Evolutionary conservation across 2,797 vertebrate species (phyloP), one percentile per base, ranked within the genome.

Genomic region (Remorina albescens): DNA sequence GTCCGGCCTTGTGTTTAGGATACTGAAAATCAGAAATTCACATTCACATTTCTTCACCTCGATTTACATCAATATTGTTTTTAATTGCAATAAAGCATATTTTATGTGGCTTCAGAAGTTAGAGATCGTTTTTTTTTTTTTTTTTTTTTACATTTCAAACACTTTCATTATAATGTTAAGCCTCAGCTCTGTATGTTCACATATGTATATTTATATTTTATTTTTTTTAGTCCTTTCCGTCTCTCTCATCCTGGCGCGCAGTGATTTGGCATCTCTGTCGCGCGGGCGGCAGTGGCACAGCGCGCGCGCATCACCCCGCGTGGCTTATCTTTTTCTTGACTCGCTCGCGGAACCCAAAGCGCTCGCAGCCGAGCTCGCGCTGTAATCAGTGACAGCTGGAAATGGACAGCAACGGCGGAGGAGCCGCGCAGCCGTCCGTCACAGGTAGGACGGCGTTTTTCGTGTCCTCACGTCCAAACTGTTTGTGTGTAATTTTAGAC

Each of bases 331-430:
- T 26, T n/a, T 59, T 34, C 62, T 67, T 21, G 79, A 84, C 76
- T 85, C 55, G 84, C 84, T 88, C 87, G 72, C 83, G 85, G 84
- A 82, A 82, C 78, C n/a, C 21, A 67, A 59, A 67, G 46, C 68
- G 71, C 78, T 69, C 66, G 75, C 85, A 56, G 83, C 71, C 69
- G 89, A 88, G 88, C 88, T 85, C 82, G 84, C 69, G 71, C 81
- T 67, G 66, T 65, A 71, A 83, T 76, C 83, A 49, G 85, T 83
- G 80, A 46, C 84, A 77, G 83, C 79, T 71, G 84, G 84, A 87
- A 56, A 92, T 90, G 90, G 83, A 88, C 78, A 71, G 69, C 61
- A 44, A 30, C 73, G 10, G 53, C 84, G 61, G 67, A 76, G 86
- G 7, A 74, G 69, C 76, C 30, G 60, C 6, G 54, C 57, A 53